Conservation (phyloP, 1,140 invertebrate genomes). For the Brachystomella parvula region DNA sequence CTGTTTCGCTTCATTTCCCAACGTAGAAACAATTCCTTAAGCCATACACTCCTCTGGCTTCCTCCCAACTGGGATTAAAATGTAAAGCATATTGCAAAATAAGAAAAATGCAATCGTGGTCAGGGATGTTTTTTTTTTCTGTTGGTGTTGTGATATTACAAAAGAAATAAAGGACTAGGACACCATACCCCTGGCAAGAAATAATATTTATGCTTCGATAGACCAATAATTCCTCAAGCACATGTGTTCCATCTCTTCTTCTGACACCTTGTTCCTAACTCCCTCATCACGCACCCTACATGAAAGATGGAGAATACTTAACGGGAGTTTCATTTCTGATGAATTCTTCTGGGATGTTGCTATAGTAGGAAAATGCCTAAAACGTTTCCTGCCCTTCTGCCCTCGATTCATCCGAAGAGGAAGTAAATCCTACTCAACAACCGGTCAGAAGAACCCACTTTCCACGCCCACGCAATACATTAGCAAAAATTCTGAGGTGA, state of each 20-base stretch:
- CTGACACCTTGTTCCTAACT: background rate
- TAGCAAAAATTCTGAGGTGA: too few species aligned
- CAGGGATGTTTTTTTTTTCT: too few species aligned
- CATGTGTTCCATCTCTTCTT: background rate
- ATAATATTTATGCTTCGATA: background rate
- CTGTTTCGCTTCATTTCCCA: background rate
- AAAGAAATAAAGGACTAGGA: background rate
- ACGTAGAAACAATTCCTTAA: background rate
- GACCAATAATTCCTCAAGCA: background rate
- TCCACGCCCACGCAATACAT: slow-evolving; percentile 6
- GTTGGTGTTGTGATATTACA: background rate
- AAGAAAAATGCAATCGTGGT: background rate
- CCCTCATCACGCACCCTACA: background rate
- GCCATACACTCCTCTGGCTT: background rate
- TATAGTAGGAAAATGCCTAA: background rate
- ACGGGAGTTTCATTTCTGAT: background rate
- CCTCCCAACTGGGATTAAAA: too few species aligned
- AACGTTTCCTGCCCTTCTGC: background rate
- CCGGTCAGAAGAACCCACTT: background rate
- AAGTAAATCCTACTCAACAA: background rate
- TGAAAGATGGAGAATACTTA: background rate
- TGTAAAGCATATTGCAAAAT: background rate
- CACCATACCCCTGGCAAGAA: too few species aligned
- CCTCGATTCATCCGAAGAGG: background rate
- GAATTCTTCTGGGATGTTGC: background rate